Percentiles rank a stretch among this genome's conserved stretches.
Evolutionary conservation across 2,888 invertebrate species (phyloP).

Genomic region (Erebia ligea): DNA sequence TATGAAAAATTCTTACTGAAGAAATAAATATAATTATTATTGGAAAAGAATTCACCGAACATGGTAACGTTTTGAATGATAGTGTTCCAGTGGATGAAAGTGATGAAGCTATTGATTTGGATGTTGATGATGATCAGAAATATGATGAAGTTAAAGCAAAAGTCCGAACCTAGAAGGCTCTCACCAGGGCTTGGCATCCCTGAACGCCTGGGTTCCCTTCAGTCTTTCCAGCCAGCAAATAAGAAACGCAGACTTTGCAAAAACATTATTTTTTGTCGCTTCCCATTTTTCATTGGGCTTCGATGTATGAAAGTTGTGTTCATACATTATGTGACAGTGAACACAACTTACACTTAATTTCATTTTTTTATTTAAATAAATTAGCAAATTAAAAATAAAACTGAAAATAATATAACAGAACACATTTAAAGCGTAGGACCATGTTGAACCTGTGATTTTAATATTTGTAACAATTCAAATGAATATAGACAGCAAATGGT

Average conservation of each 20-base stretch:
- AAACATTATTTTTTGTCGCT: conserved; percentile 74
- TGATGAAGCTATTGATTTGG: conserved; percentile 50
- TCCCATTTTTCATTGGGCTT: conserved; percentile 59
- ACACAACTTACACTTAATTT: conserved; percentile 48
- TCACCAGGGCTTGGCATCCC: conserved; percentile 84
- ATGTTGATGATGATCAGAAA: conserved; percentile 57
- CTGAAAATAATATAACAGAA: conserved; percentile 45
- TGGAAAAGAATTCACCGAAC: conserved; percentile 42
- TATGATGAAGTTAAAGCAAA: conserved; percentile 72
- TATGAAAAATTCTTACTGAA: conserved; percentile 46
- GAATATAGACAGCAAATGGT: conserved; percentile 12
- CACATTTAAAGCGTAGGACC: conserved; percentile 59
- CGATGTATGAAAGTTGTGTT: conserved; percentile 53
- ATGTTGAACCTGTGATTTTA: conserved; percentile 20
- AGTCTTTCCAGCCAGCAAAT: conserved; percentile 82
- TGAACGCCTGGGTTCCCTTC: conserved; percentile 82
- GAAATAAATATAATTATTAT: conserved; percentile 42
- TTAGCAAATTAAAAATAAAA: conserved; percentile 41
- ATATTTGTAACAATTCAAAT: background rate
- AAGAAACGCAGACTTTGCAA: conserved; percentile 82
- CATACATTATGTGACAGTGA: conserved; percentile 41
- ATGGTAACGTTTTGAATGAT: conserved; percentile 43
- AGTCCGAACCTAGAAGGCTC: conserved; percentile 82
- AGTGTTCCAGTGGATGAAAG: conserved; percentile 35
- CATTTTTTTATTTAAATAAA: conserved; percentile 36